phyloP scores from a whole-genome alignment of 2,888 invertebrate species.

The Conops quadrifasciatus region DNA sequence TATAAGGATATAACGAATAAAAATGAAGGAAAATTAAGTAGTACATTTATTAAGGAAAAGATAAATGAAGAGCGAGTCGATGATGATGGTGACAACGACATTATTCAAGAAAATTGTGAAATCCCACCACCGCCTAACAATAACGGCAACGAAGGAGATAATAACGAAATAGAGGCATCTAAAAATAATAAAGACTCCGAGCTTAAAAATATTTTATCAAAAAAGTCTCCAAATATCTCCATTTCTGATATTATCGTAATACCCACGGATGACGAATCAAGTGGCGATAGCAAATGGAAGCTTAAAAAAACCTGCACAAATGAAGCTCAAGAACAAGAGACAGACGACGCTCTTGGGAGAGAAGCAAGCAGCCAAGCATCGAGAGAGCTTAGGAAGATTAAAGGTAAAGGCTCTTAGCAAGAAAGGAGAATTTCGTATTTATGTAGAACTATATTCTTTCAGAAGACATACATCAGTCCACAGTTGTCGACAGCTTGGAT shows the following conservation, averaged over 20 bases:
- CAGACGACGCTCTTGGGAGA: background rate
- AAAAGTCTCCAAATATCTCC: conserved; percentile 42
- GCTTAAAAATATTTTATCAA: background rate
- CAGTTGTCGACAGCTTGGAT: background rate
- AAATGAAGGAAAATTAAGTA: conserved; percentile 34
- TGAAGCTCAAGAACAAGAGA: conserved; percentile 20
- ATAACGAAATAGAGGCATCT: background rate
- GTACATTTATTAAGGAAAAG: conserved; percentile 40
- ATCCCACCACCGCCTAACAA: no score
- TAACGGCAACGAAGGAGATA: background rate
- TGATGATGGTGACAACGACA: conserved; percentile 30
- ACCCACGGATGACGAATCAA: conserved; percentile 50
- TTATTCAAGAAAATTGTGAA: background rate
- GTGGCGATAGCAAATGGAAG: conserved; percentile 37
- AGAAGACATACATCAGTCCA: background rate
- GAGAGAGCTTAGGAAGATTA: background rate
- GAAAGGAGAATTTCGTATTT: no score
- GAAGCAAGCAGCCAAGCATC: background rate
- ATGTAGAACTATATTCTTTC: background rate
- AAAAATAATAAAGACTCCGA: background rate
- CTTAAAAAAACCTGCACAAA: background rate
- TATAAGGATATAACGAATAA: conserved; percentile 49
- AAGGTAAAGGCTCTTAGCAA: background rate
- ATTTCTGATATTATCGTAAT: conserved; percentile 51
- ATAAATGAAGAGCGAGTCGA: conserved; percentile 47